A percentile compares a stretch with the other conserved stretches of the same genome.
Conservation (phyloP, 1,140 invertebrate genomes). For the Bombus sibiricus region DNA sequence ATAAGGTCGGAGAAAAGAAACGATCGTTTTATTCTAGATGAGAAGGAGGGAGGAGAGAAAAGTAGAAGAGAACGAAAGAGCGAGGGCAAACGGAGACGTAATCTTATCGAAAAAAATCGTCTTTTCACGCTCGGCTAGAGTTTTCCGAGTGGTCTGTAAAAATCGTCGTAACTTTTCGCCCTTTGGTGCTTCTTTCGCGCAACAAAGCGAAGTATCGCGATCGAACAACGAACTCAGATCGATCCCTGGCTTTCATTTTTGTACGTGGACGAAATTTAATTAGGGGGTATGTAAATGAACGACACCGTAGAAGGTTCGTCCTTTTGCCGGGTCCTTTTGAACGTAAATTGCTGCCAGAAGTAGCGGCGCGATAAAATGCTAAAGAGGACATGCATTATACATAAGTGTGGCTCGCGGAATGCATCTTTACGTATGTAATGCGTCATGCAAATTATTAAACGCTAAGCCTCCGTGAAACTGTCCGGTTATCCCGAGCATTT, state of each 20-base stretch:
- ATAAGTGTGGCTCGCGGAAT: constrained; percentile 1
- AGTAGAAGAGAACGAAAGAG: too few species aligned
- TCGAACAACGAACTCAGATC: neutral
- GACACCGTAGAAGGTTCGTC: neutral
- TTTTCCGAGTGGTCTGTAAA: neutral
- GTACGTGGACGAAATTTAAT: constrained; percentile 38
- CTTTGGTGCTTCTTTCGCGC: neutral
- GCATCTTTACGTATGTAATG: constrained; percentile 42
- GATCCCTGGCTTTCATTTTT: neutral
- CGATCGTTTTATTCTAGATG: constrained; percentile 3
- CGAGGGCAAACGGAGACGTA: constrained; percentile 16
- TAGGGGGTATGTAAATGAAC: constrained; percentile 37
- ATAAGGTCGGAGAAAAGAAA: neutral
- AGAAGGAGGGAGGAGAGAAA: neutral
- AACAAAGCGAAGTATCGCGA: too few species aligned
- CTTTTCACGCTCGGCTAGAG: neutral
- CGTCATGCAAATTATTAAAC: constrained; percentile 27
- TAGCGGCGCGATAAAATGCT: constrained; percentile 45
- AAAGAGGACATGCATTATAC: constrained; percentile 44
- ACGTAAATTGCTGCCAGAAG: constrained; percentile 18
- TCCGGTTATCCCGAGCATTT: neutral
- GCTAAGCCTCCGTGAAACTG: constrained; percentile 10
- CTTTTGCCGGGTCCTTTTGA: constrained; percentile 25
- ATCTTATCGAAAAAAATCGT: constrained; percentile 36
- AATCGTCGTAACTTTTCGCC: neutral